These are phyloP conservation scores for Atractosteus spatula DNA, from an alignment of 2,113 vertebrate genomes.

Conservation along the genomic window DNA sequence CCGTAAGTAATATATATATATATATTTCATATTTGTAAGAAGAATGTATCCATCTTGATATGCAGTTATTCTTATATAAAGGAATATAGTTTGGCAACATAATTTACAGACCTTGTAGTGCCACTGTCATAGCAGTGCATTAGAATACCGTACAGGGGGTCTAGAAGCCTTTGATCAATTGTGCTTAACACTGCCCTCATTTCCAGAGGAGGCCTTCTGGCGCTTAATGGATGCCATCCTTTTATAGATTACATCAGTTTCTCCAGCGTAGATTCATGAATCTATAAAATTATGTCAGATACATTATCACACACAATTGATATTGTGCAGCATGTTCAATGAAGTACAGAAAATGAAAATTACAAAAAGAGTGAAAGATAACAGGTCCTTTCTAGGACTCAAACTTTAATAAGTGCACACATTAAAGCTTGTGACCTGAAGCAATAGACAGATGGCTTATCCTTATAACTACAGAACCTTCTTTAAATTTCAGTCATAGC, in stretches of 20 bases:
- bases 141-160: neutral
- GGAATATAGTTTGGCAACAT: neutral
- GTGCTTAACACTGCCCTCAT: conserved; percentile 10
- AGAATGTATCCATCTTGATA: too few relatives aligned
- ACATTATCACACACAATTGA: conserved; percentile 10
- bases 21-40: neutral
- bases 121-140: neutral
- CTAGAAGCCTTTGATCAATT: neutral
- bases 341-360: neutral
- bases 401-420: conserved; percentile 21
- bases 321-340: neutral
- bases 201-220: neutral
- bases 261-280: conserved; percentile 12
- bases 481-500: neutral
- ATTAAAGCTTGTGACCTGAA: conserved; percentile 13
- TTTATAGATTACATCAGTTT: conserved; percentile 14
- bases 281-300: conserved; percentile 15
- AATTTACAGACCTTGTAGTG: neutral
- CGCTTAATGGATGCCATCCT: conserved; percentile 5
- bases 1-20: neutral
- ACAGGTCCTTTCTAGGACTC: neutral
- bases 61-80: neutral
- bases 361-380: neutral
- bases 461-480: neutral
- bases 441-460: neutral